Conservation (phyloP, 2,797 vertebrate species). For the Peromyscus eremicus region DNA sequence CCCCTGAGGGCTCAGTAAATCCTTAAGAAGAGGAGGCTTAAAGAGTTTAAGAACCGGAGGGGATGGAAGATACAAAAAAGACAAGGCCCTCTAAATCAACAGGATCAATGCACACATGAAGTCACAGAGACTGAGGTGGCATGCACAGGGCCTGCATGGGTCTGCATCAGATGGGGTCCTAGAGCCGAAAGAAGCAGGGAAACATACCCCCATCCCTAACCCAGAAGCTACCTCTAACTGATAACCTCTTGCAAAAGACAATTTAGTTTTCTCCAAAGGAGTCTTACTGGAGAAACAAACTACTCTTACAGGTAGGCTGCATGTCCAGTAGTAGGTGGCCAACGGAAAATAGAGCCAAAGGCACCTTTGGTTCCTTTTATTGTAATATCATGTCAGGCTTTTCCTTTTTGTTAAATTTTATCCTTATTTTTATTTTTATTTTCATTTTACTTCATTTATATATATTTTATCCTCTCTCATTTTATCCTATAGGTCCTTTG, state of each 20-base stretch:
- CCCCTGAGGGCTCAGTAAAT: not conserved
- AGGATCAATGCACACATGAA: too few relatives aligned
- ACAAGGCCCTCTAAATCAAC: not conserved
- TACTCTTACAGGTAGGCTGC: not conserved
- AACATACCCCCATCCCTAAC: not conserved
- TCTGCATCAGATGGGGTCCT: not conserved
- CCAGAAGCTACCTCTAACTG: too few relatives aligned
- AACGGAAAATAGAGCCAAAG: not conserved
- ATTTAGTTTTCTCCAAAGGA: not conserved
- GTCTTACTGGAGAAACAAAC: not conserved
- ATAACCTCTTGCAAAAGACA: not conserved
- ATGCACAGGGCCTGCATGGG: too few relatives aligned
- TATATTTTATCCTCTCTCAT: not conserved
- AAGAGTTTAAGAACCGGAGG: not conserved
- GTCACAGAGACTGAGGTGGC: not conserved
- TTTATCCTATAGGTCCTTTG: too few relatives aligned
- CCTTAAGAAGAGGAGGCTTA: not conserved
- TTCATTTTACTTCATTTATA: not conserved
- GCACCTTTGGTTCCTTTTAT: not conserved
- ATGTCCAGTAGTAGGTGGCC: not conserved
- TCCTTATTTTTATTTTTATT: not conserved
- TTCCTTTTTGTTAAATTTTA: not conserved
- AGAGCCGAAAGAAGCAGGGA: not conserved
- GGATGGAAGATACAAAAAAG: too few relatives aligned
- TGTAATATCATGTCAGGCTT: not conserved